A percentile compares a stretch with the other conserved stretches of the same genome.
Conservation (phyloP, 1,140 invertebrate genomes). For the Pseudomyrmex cubaensis region DNA sequence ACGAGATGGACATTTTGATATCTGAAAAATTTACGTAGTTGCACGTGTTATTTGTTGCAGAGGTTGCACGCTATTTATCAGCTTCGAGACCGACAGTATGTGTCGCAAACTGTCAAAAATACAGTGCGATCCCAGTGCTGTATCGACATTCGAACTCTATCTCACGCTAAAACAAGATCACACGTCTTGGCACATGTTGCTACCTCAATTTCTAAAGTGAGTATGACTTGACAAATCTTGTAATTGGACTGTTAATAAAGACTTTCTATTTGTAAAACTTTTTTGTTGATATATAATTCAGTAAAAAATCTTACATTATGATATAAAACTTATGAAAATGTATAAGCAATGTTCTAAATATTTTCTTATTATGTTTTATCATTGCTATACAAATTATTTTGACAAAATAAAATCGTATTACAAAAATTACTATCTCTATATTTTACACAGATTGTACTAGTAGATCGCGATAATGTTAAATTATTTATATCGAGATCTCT, state of each 20-base stretch:
- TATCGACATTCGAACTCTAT: constrained; percentile 94
- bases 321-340: no score
- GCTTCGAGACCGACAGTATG: constrained; percentile 89
- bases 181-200: constrained; percentile 92
- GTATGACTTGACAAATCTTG: constrained; percentile 78
- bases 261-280: not conserved
- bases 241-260: not conserved
- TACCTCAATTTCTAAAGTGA: constrained; percentile 95
- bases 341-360: constrained; percentile 4
- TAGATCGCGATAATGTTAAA: not conserved
- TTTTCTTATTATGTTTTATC: not conserved
- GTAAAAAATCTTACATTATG: not conserved
- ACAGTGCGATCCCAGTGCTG: constrained; percentile 92
- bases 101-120: constrained; percentile 88
- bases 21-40: constrained; percentile 5
- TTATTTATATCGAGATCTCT: not conserved
- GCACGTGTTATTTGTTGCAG: constrained; percentile 79
- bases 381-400: not conserved
- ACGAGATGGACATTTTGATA: constrained; percentile 12
- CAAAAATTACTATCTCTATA: no score
- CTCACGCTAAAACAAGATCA: constrained; percentile 93
- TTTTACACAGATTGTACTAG: not conserved
- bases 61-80: constrained; percentile 91
- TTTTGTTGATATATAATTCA: not conserved
- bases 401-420: not conserved